Evolutionary conservation across 2,113 vertebrate species (phyloP).

Genomic region (Lepus americanus): DNA sequence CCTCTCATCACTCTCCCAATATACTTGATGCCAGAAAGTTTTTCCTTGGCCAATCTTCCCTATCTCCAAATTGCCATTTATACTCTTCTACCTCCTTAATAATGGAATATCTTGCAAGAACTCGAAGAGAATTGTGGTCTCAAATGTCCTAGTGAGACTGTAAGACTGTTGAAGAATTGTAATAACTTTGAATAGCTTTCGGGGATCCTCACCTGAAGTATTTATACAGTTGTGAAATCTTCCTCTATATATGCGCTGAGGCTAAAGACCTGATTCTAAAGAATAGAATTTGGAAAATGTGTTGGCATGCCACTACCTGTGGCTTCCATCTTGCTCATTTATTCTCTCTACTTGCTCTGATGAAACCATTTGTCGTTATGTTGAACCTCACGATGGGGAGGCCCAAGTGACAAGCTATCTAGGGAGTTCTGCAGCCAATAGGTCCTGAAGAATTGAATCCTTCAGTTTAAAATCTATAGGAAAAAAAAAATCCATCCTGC

Average conservation of each 20-base stretch:
- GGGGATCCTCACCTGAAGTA: neutral
- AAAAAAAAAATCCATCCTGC: neutral
- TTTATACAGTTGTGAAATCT: neutral
- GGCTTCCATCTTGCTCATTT: neutral
- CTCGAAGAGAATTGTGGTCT: neutral
- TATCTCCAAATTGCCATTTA: neutral
- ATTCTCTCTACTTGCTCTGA: neutral
- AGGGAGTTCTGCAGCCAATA: neutral
- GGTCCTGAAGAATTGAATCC: neutral
- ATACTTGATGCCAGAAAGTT: neutral
- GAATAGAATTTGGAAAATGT: neutral
- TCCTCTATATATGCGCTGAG: neutral
- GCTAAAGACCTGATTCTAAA: neutral
- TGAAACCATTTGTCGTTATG: neutral
- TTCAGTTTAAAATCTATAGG: neutral
- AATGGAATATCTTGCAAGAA: neutral
- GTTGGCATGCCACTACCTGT: neutral
- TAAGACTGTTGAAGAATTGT: neutral
- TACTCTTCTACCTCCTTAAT: neutral
- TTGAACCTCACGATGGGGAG: neutral
- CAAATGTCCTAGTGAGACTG: neutral
- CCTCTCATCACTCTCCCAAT: neutral
- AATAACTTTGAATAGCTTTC: neutral
- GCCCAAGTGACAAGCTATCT: neutral
- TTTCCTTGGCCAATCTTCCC: neutral